These are phyloP conservation scores for Myocastor coypus DNA, from an alignment of 2,113 vertebrate species.

Conservation along the genomic window DNA sequence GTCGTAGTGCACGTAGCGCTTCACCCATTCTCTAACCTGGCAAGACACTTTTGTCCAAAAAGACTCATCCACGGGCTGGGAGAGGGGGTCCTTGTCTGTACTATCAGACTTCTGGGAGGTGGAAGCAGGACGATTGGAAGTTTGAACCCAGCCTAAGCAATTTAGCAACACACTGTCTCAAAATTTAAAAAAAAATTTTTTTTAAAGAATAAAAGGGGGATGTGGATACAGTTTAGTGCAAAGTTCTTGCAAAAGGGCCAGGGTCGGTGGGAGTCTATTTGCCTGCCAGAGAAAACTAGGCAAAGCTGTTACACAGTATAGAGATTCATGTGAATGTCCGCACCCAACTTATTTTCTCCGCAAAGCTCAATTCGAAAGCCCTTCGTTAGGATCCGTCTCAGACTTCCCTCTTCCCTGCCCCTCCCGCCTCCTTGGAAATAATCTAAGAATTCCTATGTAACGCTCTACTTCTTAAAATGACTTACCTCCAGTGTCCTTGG, in stretches of 20 bases:
- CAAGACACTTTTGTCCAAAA: not conserved
- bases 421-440: not conserved
- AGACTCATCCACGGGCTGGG: not conserved
- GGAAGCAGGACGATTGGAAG: not conserved
- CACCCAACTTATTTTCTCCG: not conserved
- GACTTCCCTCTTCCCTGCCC: not conserved
- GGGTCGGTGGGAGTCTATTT: too few species aligned
- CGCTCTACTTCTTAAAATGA: not conserved
- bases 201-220: not conserved
- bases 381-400: not conserved
- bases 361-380: not conserved
- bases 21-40: not conserved
- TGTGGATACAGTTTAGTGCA: too few species aligned
- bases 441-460: not conserved
- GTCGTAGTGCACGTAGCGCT: not conserved
- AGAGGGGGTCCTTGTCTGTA: not conserved
- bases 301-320: not conserved
- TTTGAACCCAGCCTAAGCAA: not conserved
- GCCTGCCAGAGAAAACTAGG: slow-evolving; percentile 6
- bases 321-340: not conserved
- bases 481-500: not conserved
- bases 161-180: not conserved
- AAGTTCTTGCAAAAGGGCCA: too few species aligned
- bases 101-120: not conserved
- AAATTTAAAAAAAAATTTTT: not conserved